These are phyloP conservation scores for Eristalis pertinax DNA, from an alignment of 2,888 invertebrate species.

Conservation along the genomic window DNA sequence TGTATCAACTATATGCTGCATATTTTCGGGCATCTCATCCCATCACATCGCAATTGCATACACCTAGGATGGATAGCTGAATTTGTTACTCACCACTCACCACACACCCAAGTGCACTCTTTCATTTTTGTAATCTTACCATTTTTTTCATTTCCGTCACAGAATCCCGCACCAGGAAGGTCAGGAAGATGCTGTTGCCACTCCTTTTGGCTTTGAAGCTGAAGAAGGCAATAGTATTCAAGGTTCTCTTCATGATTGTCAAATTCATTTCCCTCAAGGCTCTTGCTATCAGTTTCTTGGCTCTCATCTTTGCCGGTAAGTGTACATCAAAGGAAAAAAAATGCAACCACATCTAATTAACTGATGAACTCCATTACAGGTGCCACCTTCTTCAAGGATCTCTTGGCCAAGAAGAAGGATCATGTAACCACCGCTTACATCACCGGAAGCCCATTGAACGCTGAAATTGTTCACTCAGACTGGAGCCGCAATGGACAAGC, in stretches of 20 bases:
- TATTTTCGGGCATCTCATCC: not conserved
- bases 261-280: slow-evolving; percentile 86
- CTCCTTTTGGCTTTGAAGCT: slow-evolving; percentile 84
- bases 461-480: slow-evolving; percentile 81
- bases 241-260: slow-evolving; percentile 84
- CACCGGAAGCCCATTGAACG: slow-evolving; percentile 81
- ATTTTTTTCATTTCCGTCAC: slow-evolving; percentile 28
- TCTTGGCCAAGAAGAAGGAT: slow-evolving; percentile 81
- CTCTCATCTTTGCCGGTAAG: slow-evolving; percentile 84
- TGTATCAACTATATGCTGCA: not conserved
- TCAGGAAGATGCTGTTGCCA: slow-evolving; percentile 85
- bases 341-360: not conserved
- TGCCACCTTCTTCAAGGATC: slow-evolving; percentile 81
- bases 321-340: not conserved
- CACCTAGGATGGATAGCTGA: not conserved
- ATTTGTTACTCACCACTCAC: not conserved
- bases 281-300: slow-evolving; percentile 84
- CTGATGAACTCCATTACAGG: slow-evolving; percentile 74
- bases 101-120: not conserved
- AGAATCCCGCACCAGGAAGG: slow-evolving; percentile 84
- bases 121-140: not conserved
- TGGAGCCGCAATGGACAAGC: slow-evolving; percentile 82
- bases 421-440: slow-evolving; percentile 82
- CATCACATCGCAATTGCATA: not conserved
- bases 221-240: slow-evolving; percentile 85